Base-by-base conservation (phyloP, 2,888 invertebrate genomes). In the Nephrotoma guestfalica region DNA sequence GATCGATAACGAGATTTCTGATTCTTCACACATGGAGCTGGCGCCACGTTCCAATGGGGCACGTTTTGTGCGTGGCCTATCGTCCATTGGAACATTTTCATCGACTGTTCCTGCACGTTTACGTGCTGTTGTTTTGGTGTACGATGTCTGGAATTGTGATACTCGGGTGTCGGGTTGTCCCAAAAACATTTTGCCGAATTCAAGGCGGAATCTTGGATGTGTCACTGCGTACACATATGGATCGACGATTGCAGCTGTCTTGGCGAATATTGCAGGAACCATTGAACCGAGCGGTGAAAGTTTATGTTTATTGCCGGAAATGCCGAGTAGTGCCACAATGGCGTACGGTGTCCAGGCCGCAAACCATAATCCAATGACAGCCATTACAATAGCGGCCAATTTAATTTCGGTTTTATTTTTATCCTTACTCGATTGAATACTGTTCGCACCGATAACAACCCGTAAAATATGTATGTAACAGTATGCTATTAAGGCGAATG, bases 291-390 rank as follows among this genome's bases (percentile, higher is more conserved):
- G 89, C 0, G 96, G 96, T 0, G 95, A 94, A 57, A 97, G 92
- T 13, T 94, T 90, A 41, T 94, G 91, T 88, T 94, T 93, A 88
- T 93, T 91, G 2, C 94, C 95, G 87, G 94, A 94, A 88, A 96
- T 94, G 0, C 96, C 96, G 40, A 96, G 90, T 43, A 97, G 92
- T 13, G 96, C 94, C 0, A 97, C 94, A 0, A 95, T 91, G 0
- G 96, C 94, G 89, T 97, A 97, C 0, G 97, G 97, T 0, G 96
- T 95, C 97, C 97, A 97, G 0, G 96, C 94, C 9, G 94, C 89
- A 89, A 96, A 95, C 94, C 96, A 97, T 88, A 96, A 89, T 0
- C 93, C 93, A 87, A 96, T 95, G 0, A 96, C 94, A 40, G 93
- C 92, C 87, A 95, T 93, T 11, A 96, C 95, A 86, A 95, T 93